Evolutionary conservation across 2,797 vertebrate genomes (phyloP).

Genomic region (Agapornis canus): DNA sequence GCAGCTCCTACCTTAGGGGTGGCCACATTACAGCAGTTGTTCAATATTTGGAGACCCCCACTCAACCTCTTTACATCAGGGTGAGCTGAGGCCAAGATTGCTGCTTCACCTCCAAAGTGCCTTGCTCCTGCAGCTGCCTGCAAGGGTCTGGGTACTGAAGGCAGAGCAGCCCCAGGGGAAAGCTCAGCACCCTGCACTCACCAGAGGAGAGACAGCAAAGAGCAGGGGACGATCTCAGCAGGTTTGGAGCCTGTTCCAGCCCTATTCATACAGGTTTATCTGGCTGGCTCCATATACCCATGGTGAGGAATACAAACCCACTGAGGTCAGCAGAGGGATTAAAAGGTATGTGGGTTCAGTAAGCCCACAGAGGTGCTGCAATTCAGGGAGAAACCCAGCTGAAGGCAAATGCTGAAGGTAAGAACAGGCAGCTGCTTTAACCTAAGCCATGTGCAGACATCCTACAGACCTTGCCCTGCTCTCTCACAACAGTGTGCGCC

Average conservation of each 20-base stretch:
- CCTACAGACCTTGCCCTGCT: not conserved
- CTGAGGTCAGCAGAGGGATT: not conserved
- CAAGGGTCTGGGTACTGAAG: not conserved
- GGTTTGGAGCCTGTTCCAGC: not conserved
- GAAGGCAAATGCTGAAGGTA: not conserved
- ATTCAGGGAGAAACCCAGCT: not conserved
- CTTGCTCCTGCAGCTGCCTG: not conserved
- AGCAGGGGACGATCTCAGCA: not conserved
- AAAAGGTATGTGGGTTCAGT: not conserved
- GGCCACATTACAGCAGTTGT: not conserved
- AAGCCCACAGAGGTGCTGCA: not conserved
- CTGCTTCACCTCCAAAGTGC: not conserved
- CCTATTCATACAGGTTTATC: not conserved
- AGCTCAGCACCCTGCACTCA: accelerated
- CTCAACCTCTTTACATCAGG: not conserved
- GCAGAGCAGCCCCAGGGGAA: not conserved
- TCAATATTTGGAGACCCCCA: not conserved
- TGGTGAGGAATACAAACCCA: not conserved
- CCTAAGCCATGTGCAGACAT: accelerated
- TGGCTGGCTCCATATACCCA: accelerated
- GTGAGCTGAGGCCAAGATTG: not conserved
- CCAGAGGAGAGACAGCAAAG: not conserved
- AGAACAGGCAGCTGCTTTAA: not conserved
- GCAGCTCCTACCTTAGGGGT: not conserved
- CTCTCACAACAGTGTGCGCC: not conserved